Base-by-base conservation (phyloP, 2,888 invertebrate genomes). In the Hyles lineata region DNA sequence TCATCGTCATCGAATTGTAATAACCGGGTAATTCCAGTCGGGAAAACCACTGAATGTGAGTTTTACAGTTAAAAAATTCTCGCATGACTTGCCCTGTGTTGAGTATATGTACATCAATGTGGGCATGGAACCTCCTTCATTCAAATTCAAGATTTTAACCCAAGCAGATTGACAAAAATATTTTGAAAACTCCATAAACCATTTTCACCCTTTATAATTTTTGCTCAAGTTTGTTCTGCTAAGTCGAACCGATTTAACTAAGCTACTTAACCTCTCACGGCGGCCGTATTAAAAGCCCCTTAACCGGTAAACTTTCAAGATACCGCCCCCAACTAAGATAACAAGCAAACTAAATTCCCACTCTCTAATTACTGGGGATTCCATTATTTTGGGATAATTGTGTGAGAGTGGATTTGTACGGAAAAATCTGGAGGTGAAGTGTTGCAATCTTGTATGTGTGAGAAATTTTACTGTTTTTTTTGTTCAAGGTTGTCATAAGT, bases 291-390 rank as follows among this genome's bases (percentile, higher is more conserved):
- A 67, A 67, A 62, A 62, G 32, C 63, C 58, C 72, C 60, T 72
- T 59, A 52, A 15, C 52, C 70, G 70, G 29, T 9, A 70, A 72
- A 67, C 72, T 72, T 58, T 63, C 58, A 58, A 72, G 72, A 72
- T 72, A 72, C 72, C 72, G 62, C n/a, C 52, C 58, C 19, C 15
- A 35, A 58, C 55, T 29, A 58, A 72, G 63, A 58, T 72, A 72
- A 62, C 35, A 23, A 63, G 58, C 21, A 19, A 67, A 67, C 50
- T 67, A 67, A 67, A 67, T 67, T 67, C 8, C 67, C 67, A 62
- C 62, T 67, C 67, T 67, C 43, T 67, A 67, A 67, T 67, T 67
- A 67, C 43, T 67, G 50, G 67, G 50, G 67, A 50, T 67, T 67
- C 35, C 67, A 67, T 67, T 67, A 50, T 67, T 67, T 50, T 50